Percentiles rank a stretch among this genome's conserved stretches.
These are phyloP conservation scores for Brachystomella parvula DNA, from an alignment of 1,140 invertebrate species.

Conservation along the genomic window DNA sequence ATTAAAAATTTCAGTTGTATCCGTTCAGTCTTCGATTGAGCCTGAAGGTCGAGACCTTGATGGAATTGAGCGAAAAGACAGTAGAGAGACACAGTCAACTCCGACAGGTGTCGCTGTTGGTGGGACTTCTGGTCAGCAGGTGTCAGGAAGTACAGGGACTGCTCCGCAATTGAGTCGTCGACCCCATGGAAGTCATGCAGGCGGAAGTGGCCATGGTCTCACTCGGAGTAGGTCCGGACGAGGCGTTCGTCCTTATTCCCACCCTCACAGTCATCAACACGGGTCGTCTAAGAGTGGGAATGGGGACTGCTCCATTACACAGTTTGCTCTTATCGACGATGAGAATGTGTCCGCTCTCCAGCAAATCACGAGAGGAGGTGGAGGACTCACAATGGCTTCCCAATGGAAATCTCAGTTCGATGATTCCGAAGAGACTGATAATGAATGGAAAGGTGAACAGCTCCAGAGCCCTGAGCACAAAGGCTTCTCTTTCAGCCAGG, in stretches of 20 bases:
- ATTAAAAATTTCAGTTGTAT: conserved; percentile 24
- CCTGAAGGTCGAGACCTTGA: conserved; percentile 28
- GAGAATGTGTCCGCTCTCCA: conserved; percentile 81
- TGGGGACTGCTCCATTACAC: conserved; percentile 61
- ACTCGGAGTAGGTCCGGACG: conserved; percentile 32
- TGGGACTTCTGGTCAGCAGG: neutral
- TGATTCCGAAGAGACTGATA: conserved; percentile 81
- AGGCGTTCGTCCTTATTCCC: conserved; percentile 36
- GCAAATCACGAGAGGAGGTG: conserved; percentile 59
- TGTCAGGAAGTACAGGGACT: conserved; percentile 12
- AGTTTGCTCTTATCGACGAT: conserved; percentile 87
- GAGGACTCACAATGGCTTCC: conserved; percentile 70
- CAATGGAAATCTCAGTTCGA: conserved; percentile 92
- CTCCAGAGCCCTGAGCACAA: conserved; percentile 62
- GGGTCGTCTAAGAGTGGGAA: conserved; percentile 39
- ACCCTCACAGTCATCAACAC: conserved; percentile 36
- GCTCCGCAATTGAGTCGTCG: conserved; percentile 27
- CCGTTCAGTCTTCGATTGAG: conserved; percentile 34
- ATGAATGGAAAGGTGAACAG: conserved; percentile 80
- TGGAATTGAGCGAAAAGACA: conserved; percentile 20
- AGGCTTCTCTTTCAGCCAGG: conserved; percentile 36
- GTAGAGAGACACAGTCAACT: neutral
- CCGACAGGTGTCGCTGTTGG: conserved; percentile 12
- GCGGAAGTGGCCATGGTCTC: conserved; percentile 22
- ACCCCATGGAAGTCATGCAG: conserved; percentile 12